These are phyloP conservation scores for Haliclona indistincta DNA, from an alignment of 37 sponge, comb jelly and placozoan species.

Conservation along the genomic window DNA sequence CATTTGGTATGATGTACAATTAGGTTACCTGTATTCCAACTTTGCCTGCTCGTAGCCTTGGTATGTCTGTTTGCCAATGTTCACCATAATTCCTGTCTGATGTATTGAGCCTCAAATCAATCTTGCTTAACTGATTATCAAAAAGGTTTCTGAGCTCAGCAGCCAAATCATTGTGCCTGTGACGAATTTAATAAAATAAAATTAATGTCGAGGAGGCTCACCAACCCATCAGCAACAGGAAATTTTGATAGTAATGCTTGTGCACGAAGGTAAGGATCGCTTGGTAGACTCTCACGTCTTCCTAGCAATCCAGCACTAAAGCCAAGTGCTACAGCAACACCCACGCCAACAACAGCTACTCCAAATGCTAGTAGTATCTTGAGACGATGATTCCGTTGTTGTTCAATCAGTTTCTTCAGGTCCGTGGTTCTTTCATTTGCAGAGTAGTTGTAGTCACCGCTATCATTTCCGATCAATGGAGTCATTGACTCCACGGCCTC, in stretches of 20 bases:
- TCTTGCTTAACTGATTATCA: constrained; percentile 40
- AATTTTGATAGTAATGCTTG: constrained; percentile 18
- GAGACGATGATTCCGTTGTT: no score
- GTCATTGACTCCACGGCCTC: no score
- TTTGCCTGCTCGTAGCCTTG: constrained; percentile 55
- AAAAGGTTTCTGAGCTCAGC: constrained; percentile 25
- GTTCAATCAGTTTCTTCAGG: no score
- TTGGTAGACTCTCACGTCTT: no score
- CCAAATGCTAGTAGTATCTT: no score
- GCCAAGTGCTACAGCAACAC: no score
- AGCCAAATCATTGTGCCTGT: constrained; percentile 72
- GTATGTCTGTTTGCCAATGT: constrained; percentile 72
- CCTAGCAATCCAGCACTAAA: no score
- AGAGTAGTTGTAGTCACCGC: no score
- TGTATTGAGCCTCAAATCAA: constrained; percentile 31
- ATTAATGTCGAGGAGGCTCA: neutral
- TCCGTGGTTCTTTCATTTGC: no score
- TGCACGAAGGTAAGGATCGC: constrained; percentile 34
- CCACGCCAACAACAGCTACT: no score
- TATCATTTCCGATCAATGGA: no score
- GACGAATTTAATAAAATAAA: neutral
- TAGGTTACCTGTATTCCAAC: constrained; percentile 67
- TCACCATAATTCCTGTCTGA: constrained; percentile 9
- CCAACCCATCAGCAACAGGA: constrained; percentile 64
- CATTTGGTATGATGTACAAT: neutral